Evolutionary conservation across 2,113 vertebrate species (phyloP).

Genomic region (Amblyornis subalaris): DNA sequence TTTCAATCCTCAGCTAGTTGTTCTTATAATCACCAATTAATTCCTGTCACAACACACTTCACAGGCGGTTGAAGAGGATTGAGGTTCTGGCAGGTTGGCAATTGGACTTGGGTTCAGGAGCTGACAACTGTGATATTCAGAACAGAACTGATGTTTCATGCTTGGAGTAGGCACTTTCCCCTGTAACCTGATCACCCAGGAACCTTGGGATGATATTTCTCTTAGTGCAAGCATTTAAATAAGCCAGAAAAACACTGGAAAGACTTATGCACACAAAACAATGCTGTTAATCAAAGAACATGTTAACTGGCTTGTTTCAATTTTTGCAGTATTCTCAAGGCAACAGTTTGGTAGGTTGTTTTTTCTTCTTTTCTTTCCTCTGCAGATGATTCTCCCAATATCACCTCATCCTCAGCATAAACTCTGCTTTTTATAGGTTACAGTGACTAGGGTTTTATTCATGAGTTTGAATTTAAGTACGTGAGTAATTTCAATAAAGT

Average conservation of each 20-base stretch:
- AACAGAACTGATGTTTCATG: constrained; percentile 10
- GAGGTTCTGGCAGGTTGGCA: neutral
- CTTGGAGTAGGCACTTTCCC: neutral
- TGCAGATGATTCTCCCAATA: neutral
- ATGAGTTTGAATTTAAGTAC: neutral
- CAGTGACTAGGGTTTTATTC: neutral
- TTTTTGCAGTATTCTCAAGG: constrained; percentile 1
- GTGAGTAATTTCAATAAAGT: neutral
- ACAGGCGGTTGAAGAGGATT: neutral
- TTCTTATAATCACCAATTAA: constrained; percentile 44
- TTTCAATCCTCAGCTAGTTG: neutral
- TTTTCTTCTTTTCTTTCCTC: neutral
- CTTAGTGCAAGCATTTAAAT: neutral
- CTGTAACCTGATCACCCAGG: neutral
- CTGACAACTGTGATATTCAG: constrained; percentile 29
- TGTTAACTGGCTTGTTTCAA: neutral
- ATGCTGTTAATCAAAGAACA: neutral
- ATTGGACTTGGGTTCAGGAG: neutral
- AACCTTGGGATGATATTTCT: neutral
- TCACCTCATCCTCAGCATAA: neutral
- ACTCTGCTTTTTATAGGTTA: neutral
- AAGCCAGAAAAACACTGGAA: constrained; percentile 19
- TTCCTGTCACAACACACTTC: neutral
- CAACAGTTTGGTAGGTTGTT: neutral
- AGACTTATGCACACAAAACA: neutral